Evolutionary conservation across 1,140 invertebrate genomes (phyloP), one percentile per base, ranked within the genome.

Genomic region (Hylaeus volcanicus): DNA sequence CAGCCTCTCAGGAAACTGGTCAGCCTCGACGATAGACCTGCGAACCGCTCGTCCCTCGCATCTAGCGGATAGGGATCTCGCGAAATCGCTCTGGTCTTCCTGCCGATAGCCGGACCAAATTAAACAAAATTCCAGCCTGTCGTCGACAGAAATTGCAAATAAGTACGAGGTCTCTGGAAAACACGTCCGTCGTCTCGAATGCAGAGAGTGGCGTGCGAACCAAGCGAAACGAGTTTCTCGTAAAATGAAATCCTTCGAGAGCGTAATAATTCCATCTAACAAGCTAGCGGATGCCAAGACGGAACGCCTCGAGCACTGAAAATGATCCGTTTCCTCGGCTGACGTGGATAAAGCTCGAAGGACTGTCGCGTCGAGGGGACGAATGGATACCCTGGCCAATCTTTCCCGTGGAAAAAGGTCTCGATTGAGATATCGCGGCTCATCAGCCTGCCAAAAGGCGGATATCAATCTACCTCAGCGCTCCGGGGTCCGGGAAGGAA

Each of bases 381-480:
- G 69, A 71, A 43, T 45, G 15, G 15, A 26, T 43, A 15, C 71
- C 14, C 5, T 1, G 12, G 12, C 12, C 43, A 12, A 66, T 68
- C 55, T 37, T 45, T 26, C 48, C 41, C 48, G 43, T 9, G 79
- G 55, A 80, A 75, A 75, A 75, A 63, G 64, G 6, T 4, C 12
- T 0, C 39, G 71, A 80, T 80, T 80, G 79, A 80, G 72, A 80
- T 74, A 80, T 80, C 79, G 79, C 12, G 63, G 45, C 55, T 74
- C 73, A 61, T 68, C 79, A 48, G 79, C 72, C n/a, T 55, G 45
- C 64, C 53, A 75, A 80, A 80, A 80, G 79, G 37, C 56, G 72
- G 79, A 68, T 70, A 86, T 85, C 69, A 51, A 82, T 78, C 74
- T 77, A 74, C 12, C 58, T 82, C 61, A 26, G 39, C 68, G 78